A percentile compares a stretch with the other conserved stretches of the same genome.
Conservation (phyloP, 2,888 invertebrate genomes). For the Saturnia pavonia region DNA sequence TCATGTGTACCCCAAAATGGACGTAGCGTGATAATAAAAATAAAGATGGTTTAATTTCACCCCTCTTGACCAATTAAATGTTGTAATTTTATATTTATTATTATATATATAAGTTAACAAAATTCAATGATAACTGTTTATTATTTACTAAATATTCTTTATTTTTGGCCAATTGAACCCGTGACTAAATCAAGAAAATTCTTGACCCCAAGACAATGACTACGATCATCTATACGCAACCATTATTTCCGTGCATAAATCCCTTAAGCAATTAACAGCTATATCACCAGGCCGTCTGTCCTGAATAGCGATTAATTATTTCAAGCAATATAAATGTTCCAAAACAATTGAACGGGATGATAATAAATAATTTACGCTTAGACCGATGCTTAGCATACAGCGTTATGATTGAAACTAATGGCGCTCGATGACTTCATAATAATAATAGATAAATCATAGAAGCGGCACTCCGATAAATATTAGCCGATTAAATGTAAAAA, state of each 20-base stretch:
- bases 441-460: conserved; percentile 19
- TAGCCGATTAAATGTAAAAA: not conserved
- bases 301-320: conserved; percentile 32
- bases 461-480: not conserved
- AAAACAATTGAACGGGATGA: conserved; percentile 46
- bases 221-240: conserved; percentile 4
- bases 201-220: conserved; percentile 7
- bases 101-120: not conserved
- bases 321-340: conserved; percentile 37
- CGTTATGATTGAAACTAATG: conserved; percentile 56
- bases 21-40: too few species aligned
- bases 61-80: not conserved
- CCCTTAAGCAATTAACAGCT: conserved; percentile 21
- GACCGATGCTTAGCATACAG: conserved; percentile 32
- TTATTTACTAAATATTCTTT: not conserved
- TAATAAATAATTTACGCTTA: conserved; percentile 51
- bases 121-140: not conserved
- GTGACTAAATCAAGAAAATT: not conserved
- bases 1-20: too few species aligned
- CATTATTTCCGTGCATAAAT: conserved; percentile 18
- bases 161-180: not conserved
- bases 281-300: conserved; percentile 25
- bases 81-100: not conserved
- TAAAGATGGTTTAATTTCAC: not conserved
- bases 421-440: conserved; percentile 22